These are phyloP conservation scores for Xestia sexstrigata DNA, from an alignment of 2,888 invertebrate genomes.

Conservation along the genomic window DNA sequence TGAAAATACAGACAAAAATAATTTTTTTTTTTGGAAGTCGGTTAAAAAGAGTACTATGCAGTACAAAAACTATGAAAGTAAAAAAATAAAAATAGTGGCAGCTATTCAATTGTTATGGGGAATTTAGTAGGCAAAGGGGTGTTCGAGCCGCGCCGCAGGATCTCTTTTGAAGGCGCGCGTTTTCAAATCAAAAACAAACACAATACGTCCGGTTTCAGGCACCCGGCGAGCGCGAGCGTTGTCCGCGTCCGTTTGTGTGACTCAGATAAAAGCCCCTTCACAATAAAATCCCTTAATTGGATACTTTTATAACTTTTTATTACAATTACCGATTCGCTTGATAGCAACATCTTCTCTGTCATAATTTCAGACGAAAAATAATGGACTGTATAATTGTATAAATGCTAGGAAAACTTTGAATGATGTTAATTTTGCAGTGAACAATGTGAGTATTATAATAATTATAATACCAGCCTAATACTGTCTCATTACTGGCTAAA, in stretches of 20 bases:
- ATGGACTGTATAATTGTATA: not conserved
- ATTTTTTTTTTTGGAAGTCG: no score
- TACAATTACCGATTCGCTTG: not conserved
- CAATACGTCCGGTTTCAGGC: conserved; percentile 5
- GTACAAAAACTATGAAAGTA: not conserved
- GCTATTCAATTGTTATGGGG: conserved; percentile 1
- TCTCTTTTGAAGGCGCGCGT: not conserved
- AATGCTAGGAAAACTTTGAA: not conserved
- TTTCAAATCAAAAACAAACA: conserved; percentile 43
- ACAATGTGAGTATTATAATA: not conserved
- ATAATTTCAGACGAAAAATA: not conserved
- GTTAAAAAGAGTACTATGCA: not conserved
- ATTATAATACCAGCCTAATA: not conserved
- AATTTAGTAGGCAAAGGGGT: not conserved
- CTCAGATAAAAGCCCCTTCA: conserved; percentile 10
- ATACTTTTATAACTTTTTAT: not conserved
- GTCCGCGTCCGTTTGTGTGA: not conserved
- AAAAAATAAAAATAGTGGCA: not conserved
- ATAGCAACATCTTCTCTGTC: not conserved
- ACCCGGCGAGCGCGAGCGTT: not conserved
- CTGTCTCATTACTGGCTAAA: not conserved
- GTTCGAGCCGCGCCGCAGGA: not conserved
- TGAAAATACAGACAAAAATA: no score
- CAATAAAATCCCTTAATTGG: conserved; percentile 35
- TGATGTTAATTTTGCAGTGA: not conserved